phyloP scores from a whole-genome alignment of 1,140 invertebrate genomes.

The Phymastichus coffea region DNA sequence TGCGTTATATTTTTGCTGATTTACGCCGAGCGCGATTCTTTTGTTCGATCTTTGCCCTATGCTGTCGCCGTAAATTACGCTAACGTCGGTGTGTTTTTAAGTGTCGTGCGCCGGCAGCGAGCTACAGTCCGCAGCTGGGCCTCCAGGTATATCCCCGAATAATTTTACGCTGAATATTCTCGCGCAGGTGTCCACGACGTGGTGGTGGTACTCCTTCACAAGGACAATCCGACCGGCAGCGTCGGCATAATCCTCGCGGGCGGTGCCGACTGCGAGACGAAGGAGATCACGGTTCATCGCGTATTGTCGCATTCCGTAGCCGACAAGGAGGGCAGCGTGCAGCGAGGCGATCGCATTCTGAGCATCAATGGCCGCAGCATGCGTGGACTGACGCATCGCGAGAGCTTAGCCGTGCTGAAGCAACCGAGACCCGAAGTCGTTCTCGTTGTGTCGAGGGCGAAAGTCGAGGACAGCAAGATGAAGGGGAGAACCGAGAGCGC shows the following conservation, averaged over 20 bases:
- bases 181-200: slow-evolving; percentile 20
- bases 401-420: slow-evolving; percentile 84
- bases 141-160: no score
- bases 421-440: slow-evolving; percentile 69
- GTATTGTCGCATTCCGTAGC: slow-evolving; percentile 82
- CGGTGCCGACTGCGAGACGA: slow-evolving; percentile 84
- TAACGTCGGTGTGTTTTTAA: no score
- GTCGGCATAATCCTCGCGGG: slow-evolving; percentile 86
- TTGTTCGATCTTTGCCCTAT: no score
- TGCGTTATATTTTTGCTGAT: no score
- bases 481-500: slow-evolving; percentile 43
- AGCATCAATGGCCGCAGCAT: slow-evolving; percentile 87
- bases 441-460: slow-evolving; percentile 64
- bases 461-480: slow-evolving; percentile 38
- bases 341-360: slow-evolving; percentile 82
- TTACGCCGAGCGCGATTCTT: no score
- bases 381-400: slow-evolving; percentile 77
- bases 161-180: no score
- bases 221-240: slow-evolving; percentile 68
- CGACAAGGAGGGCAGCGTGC: slow-evolving; percentile 80
- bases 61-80: no score
- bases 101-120: no score
- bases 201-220: slow-evolving; percentile 54
- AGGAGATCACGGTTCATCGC: slow-evolving; percentile 88
- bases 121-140: no score